phyloP scores from a whole-genome alignment of 2,797 vertebrate species.

The Hemitrygon akajei region DNA sequence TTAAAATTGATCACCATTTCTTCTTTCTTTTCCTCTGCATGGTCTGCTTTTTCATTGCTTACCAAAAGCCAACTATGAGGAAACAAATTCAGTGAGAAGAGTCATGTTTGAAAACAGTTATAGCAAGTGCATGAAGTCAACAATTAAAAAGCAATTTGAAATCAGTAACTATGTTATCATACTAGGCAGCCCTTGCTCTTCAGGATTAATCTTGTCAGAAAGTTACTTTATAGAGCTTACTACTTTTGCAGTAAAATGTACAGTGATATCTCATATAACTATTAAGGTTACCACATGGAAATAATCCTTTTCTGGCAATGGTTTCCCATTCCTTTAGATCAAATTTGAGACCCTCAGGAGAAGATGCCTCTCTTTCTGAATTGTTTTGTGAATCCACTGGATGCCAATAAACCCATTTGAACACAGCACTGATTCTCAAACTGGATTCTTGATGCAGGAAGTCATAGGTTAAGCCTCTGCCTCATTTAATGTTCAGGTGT shows the following conservation, averaged over 20 bases:
- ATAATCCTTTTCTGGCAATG: conserved; percentile 4
- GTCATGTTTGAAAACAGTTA: neutral
- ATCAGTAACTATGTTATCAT: neutral
- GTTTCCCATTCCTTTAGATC: neutral
- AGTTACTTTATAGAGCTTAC: neutral
- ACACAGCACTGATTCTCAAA: neutral
- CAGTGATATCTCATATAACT: neutral
- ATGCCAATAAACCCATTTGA: neutral
- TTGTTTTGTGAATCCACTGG: neutral
- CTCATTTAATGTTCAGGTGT: neutral
- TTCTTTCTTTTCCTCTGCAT: too few relatives aligned
- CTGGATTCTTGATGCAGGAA: neutral
- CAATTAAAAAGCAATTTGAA: neutral
- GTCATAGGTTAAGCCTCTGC: neutral
- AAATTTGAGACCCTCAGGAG: neutral
- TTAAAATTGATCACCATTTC: too few relatives aligned
- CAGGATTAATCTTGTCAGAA: neutral
- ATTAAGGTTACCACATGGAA: conserved; percentile 9
- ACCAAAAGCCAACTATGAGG: too few relatives aligned
- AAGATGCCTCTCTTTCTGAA: neutral
- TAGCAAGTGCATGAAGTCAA: neutral
- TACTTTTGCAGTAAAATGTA: neutral
- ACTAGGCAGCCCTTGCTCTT: neutral
- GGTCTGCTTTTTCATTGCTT: too few relatives aligned
- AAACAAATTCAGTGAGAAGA: too few relatives aligned